Evolutionary conservation across 2,797 vertebrate genomes (phyloP).

Genomic region (Ctenochaetus hawaiiensis): DNA sequence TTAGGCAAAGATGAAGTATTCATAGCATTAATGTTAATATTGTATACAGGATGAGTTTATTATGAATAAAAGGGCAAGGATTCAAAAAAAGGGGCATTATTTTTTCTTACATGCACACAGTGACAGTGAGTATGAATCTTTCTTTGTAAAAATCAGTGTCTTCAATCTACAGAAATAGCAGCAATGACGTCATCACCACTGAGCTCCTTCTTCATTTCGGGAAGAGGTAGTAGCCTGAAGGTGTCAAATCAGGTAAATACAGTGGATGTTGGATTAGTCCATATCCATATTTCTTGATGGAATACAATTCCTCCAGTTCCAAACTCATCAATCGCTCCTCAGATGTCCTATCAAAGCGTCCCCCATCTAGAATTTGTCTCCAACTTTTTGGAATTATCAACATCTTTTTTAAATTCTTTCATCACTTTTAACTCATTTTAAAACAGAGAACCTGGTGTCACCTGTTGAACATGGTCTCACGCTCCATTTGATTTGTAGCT

Average conservation of each 20-base stretch:
- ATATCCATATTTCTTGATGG: too few species aligned
- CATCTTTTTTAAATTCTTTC: slow-evolving; percentile 1
- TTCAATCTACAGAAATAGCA: too few species aligned
- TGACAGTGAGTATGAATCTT: too few species aligned
- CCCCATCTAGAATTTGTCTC: not conserved
- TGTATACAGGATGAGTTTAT: not conserved
- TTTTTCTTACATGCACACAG: too few species aligned
- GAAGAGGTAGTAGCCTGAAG: too few species aligned
- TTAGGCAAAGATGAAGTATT: not conserved
- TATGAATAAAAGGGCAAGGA: not conserved
- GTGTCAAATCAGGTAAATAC: too few species aligned
- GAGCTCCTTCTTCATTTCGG: too few species aligned
- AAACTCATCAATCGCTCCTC: too few species aligned
- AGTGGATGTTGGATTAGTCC: too few species aligned
- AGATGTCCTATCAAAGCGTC: not conserved
- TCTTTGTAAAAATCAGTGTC: too few species aligned
- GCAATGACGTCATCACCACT: too few species aligned
- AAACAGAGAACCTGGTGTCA: not conserved
- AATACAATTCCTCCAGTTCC: too few species aligned
- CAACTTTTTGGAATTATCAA: not conserved
- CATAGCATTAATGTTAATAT: not conserved
- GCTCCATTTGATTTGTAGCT: slow-evolving; percentile 17
- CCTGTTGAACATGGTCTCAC: slow-evolving; percentile 15
- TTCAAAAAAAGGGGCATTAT: not conserved
- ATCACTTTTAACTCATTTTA: not conserved